Evolutionary conservation across 2,797 vertebrate genomes (phyloP).

Genomic region (Chelidonichthys spinosus): DNA sequence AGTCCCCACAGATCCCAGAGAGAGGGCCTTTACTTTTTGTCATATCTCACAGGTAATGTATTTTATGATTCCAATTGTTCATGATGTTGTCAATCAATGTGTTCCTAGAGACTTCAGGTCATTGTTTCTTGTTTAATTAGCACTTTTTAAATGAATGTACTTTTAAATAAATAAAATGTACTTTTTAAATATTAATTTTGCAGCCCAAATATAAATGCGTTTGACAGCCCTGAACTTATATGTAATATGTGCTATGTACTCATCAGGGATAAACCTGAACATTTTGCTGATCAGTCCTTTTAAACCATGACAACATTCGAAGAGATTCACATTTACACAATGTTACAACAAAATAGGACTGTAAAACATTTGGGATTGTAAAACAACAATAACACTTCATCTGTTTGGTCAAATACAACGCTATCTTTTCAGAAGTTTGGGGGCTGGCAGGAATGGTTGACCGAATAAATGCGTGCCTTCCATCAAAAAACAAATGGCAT

Average conservation of each 20-base stretch:
- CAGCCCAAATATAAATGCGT: too few species aligned
- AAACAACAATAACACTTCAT: neutral
- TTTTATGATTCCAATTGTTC: neutral
- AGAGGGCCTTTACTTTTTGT: too few species aligned
- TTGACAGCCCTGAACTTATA: too few species aligned
- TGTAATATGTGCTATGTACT: neutral
- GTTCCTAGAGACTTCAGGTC: too few species aligned
- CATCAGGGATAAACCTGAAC: neutral
- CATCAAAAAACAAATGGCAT: constrained; percentile 14
- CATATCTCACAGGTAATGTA: neutral
- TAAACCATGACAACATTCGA: neutral
- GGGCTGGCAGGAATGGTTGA: neutral
- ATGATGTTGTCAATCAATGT: too few species aligned
- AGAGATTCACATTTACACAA: neutral
- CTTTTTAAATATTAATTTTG: too few species aligned
- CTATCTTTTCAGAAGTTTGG: constrained; percentile 16
- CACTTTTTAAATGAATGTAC: neutral
- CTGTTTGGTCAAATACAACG: constrained; percentile 1
- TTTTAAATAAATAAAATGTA: too few species aligned
- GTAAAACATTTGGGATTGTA: neutral
- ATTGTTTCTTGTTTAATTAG: neutral
- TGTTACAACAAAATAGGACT: neutral
- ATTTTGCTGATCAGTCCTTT: neutral
- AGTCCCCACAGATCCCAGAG: neutral
- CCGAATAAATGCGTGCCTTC: constrained; percentile 12